Conservation (phyloP, 2,113 vertebrate species). For the Myotis lucifugus region DNA sequence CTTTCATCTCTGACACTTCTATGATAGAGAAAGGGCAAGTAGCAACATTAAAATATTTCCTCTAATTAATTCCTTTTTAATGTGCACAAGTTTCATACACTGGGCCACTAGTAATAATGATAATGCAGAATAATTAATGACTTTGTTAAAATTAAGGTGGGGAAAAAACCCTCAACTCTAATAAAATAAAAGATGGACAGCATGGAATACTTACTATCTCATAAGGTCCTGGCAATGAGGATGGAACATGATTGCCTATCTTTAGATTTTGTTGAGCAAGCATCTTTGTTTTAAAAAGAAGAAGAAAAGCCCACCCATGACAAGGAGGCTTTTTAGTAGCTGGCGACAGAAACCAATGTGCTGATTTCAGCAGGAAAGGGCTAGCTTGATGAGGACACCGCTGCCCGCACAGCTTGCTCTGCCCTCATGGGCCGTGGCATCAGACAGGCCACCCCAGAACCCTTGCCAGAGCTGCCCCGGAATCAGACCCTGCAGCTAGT, state of each 20-base stretch:
- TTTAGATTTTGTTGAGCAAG: not conserved
- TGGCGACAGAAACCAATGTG: not conserved
- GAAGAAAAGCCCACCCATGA: not conserved
- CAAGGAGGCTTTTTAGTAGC: not conserved
- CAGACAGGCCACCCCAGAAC: not conserved
- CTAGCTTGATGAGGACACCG: not conserved
- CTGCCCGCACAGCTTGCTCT: too few species aligned
- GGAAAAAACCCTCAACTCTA: not conserved
- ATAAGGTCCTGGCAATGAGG: not conserved
- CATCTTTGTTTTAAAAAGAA: not conserved
- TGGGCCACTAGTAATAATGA: not conserved
- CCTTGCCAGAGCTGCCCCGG: not conserved
- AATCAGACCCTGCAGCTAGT: not conserved
- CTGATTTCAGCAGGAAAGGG: not conserved
- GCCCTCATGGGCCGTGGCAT: fast-evolving
- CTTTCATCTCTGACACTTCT: too few species aligned
- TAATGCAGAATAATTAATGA: not conserved
- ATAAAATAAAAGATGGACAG: not conserved
- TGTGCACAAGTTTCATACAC: too few species aligned
- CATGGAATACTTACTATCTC: not conserved
- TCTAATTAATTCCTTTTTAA: too few species aligned
- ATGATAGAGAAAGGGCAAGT: too few species aligned
- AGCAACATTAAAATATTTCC: too few species aligned
- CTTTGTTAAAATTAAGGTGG: not conserved
- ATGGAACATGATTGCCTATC: not conserved